Conservation (phyloP, 2,113 vertebrate species). For the Nyctibius bracteatus region DNA sequence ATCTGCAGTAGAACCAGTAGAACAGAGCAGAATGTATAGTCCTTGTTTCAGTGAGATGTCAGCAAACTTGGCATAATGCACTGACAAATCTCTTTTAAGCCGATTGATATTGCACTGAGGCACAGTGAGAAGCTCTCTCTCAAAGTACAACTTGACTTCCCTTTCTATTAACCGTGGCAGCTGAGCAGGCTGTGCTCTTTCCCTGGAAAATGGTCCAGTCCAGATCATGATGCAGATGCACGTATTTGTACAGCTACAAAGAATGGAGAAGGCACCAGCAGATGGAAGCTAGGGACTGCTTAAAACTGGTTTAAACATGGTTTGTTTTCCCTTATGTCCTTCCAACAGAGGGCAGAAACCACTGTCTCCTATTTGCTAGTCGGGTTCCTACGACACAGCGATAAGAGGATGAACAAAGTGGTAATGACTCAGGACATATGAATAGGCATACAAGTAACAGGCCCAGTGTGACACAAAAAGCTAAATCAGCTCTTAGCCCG, state of each 20-base stretch:
- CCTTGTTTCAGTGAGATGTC: background rate
- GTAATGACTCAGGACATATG: background rate
- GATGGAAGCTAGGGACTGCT: background rate
- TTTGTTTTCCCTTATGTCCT: background rate
- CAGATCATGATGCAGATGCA: background rate
- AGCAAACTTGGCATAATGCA: background rate
- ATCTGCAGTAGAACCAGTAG: background rate
- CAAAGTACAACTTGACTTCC: background rate
- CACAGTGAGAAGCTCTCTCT: background rate
- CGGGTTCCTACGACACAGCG: background rate
- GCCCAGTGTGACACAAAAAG: background rate
- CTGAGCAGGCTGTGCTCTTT: background rate
- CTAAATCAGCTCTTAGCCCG: rapidly evolving
- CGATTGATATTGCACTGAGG: background rate
- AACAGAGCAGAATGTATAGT: background rate
- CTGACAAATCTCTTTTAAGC: background rate
- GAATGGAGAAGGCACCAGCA: background rate
- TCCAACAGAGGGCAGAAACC: background rate
- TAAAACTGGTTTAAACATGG: background rate
- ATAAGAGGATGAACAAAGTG: background rate
- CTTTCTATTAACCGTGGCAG: background rate
- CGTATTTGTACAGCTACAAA: rapidly evolving
- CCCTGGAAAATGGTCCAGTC: background rate
- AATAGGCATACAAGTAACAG: background rate
- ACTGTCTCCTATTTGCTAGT: background rate